Conservation (phyloP, 2,797 vertebrate species). For the Myotis daubentonii region DNA sequence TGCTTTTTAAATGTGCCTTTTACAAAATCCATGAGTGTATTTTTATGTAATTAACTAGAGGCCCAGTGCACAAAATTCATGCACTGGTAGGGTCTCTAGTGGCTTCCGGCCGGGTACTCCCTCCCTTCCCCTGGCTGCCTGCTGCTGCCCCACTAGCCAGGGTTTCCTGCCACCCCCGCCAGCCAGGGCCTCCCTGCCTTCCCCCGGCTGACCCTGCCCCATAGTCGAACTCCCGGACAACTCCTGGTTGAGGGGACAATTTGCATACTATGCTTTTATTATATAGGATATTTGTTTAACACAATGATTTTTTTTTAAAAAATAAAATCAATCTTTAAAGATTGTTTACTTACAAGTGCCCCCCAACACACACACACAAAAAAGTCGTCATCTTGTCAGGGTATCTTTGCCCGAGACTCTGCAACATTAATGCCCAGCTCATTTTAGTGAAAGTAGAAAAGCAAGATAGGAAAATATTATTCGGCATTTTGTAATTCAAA, state of each 20-base stretch:
- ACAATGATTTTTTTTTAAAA: background rate
- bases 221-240: too few species aligned
- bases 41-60: conserved; percentile 43
- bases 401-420: background rate
- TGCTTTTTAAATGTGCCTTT: conserved; percentile 70
- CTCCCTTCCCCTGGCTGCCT: too few species aligned
- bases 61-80: too few species aligned
- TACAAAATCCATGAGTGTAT: conserved; percentile 8
- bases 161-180: too few species aligned
- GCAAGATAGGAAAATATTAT: background rate
- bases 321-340: conserved; percentile 46
- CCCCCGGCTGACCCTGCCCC: too few species aligned
- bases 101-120: too few species aligned
- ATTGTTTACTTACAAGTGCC: conserved; percentile 44
- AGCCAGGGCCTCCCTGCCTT: too few species aligned
- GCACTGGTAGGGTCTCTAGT: too few species aligned
- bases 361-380: background rate
- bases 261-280: too few species aligned
- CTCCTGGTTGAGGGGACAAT: too few species aligned
- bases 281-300: conserved; percentile 50
- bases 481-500: conserved; percentile 36
- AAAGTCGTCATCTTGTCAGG: background rate
- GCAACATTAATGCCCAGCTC: background rate
- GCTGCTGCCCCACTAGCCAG: too few species aligned
- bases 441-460: conserved; percentile 52